Evolutionary conservation across 2,888 invertebrate genomes (phyloP), one percentile per base, ranked within the genome.

Genomic region (Ichneumon xanthorius): DNA sequence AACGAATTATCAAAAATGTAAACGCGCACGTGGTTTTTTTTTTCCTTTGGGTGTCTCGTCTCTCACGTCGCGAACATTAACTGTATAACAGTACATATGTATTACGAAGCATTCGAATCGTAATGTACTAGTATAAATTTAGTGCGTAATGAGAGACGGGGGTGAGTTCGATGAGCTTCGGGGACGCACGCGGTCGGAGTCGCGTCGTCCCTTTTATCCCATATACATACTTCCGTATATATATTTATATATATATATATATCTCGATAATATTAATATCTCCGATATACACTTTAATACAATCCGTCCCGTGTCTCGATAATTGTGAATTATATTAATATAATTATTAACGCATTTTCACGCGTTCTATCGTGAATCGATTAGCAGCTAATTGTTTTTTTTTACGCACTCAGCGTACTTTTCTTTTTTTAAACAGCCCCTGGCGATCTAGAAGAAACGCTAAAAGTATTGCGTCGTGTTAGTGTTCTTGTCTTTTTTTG

Each of bases 1-100:
- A 86, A 84, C 80, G 86, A 86, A 84, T 86, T 86, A 84, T 84
- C 77, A 86, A 86, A 86, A 86, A 85, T 85, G 80, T 80, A 82
- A 82, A 85, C 85, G 81, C 82, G 82, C 77, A 73, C 48, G 73
- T 80, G 37, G 76, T 30, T 11, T 58, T 67, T 73, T 68, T 72
- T 65, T 67, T 55, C 48, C 55, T 65, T 55, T 26, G 45, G 19
- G 26, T 72, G 37, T 63, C 65, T 61, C 55, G 48, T 73, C 58
- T 68, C 75, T 77, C 19, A 55, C 53, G 26, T 85, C 82, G 81
- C 82, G 81, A 73, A 78, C 81, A 78, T 63, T 63, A 63, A 63
- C 61, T 63, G 78, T 85, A 85, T 71, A 63, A 33, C 72, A 33
- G 61, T 80, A 84, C 68, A 83, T 72, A 22, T 79, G 58, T 58